Evolutionary conservation across 2,888 invertebrate species (phyloP).

Genomic region (Biston stratarius): DNA sequence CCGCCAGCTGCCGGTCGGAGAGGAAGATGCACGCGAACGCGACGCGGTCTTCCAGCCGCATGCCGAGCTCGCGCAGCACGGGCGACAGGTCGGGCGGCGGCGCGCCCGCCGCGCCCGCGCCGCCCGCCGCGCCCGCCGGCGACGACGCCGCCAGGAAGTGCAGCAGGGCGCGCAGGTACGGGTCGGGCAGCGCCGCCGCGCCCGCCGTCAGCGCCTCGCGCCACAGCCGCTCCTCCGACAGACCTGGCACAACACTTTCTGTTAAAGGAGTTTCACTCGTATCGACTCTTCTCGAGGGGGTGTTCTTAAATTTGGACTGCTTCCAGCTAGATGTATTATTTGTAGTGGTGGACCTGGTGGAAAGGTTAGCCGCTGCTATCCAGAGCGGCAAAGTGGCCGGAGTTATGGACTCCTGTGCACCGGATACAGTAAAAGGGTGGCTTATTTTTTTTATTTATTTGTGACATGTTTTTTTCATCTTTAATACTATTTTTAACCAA

Average conservation of each 20-base stretch:
- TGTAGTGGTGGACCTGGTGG: no score
- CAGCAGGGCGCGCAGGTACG: slow-evolving; percentile 96
- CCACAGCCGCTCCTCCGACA: slow-evolving; percentile 93
- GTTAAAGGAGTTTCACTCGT: no score
- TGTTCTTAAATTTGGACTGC: no score
- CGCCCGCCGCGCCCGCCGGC: slow-evolving; percentile 90
- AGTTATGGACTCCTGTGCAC: no score
- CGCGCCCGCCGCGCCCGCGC: slow-evolving; percentile 88
- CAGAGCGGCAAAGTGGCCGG: no score
- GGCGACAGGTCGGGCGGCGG: slow-evolving; percentile 46
- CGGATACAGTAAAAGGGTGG: no score
- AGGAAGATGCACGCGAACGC: slow-evolving; percentile 96
- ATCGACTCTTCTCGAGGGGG: not conserved
- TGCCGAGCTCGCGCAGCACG: slow-evolving; percentile 90
- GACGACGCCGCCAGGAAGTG: slow-evolving; percentile 92
- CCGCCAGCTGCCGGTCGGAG: slow-evolving; percentile 91
- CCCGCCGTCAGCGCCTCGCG: slow-evolving; percentile 92
- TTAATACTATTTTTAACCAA: no score
- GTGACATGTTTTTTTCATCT: no score
- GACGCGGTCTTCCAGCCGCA: slow-evolving; percentile 94
- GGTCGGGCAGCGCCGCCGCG: slow-evolving; percentile 94
- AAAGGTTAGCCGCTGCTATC: no score
- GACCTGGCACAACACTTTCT: slow-evolving; percentile 64
- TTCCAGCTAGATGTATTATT: no score
- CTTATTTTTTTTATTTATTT: no score